These are phyloP conservation scores for Enteromius treurensis DNA, from an alignment of 2,797 vertebrate genomes.

Conservation along the genomic window DNA sequence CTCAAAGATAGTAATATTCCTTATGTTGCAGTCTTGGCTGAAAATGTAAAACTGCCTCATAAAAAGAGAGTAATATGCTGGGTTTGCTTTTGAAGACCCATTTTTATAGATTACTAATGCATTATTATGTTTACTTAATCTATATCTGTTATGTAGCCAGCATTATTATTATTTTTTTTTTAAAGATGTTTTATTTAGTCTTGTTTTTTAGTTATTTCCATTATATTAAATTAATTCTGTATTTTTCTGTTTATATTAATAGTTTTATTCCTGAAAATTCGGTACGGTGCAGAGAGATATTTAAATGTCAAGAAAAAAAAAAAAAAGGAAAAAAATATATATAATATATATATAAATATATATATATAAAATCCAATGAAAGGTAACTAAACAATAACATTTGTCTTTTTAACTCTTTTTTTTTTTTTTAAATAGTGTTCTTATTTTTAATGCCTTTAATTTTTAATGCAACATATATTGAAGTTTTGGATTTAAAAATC, in stretches of 20 bases:
- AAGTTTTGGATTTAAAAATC: neutral
- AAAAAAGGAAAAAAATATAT: too few relatives aligned
- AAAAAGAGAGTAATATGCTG: slow-evolving; percentile 25
- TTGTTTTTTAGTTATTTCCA: neutral
- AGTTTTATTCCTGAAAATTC: neutral
- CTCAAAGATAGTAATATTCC: slow-evolving; percentile 54
- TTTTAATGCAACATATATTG: neutral
- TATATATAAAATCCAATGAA: too few relatives aligned
- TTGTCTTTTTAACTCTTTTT: neutral
- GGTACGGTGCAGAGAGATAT: neutral
- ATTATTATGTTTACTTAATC: neutral
- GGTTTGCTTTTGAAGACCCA: slow-evolving; percentile 26
- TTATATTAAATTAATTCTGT: neutral
- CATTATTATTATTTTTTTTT: neutral
- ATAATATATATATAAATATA: neutral
- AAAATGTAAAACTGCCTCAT: slow-evolving; percentile 31
- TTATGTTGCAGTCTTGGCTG: slow-evolving; percentile 34
- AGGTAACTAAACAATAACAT: neutral
- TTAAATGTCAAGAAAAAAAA: too few relatives aligned
- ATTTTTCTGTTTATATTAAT: neutral
- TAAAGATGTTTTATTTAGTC: neutral
- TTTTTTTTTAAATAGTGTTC: neutral
- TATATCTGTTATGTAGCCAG: neutral
- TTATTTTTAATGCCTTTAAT: neutral
- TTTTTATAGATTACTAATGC: neutral